These are phyloP conservation scores for Laupala kohalensis DNA, from an alignment of 1,140 invertebrate genomes.

Conservation along the genomic window DNA sequence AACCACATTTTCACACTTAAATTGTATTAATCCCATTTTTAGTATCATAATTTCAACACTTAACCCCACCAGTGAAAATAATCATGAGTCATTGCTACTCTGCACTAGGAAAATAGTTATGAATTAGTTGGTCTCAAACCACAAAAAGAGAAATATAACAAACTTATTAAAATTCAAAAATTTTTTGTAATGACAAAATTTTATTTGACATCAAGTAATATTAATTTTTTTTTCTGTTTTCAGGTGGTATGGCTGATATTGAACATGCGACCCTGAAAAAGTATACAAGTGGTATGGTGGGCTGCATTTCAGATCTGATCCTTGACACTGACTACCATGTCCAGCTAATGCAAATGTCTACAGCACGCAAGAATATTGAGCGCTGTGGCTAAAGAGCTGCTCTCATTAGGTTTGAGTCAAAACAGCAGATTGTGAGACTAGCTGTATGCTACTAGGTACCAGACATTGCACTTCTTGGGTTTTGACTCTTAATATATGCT, in stretches of 20 bases:
- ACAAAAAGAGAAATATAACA: background rate
- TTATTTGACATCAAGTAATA: too few species aligned
- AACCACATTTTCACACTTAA: too few species aligned
- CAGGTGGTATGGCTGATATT: constrained; percentile 64
- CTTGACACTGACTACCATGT: constrained; percentile 65
- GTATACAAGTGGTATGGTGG: constrained; percentile 58
- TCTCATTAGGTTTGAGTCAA: background rate
- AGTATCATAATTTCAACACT: too few species aligned
- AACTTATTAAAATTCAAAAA: background rate
- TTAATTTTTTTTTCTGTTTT: constrained; percentile 18
- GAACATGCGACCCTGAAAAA: constrained; percentile 46
- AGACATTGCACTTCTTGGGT: background rate
- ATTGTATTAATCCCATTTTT: too few species aligned
- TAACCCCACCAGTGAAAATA: too few species aligned
- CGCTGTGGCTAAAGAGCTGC: constrained; percentile 24
- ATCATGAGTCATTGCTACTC: too few species aligned
- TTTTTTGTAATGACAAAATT: background rate
- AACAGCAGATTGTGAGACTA: background rate
- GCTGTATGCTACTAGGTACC: background rate
- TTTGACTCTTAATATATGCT: background rate
- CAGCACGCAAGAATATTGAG: constrained; percentile 37
- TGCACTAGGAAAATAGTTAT: too few species aligned
- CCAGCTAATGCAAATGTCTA: constrained; percentile 40
- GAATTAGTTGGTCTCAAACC: background rate
- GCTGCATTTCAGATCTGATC: constrained; percentile 67